Evolutionary conservation across 2,888 invertebrate species (phyloP).

Genomic region (Eupithecia vulgata): DNA sequence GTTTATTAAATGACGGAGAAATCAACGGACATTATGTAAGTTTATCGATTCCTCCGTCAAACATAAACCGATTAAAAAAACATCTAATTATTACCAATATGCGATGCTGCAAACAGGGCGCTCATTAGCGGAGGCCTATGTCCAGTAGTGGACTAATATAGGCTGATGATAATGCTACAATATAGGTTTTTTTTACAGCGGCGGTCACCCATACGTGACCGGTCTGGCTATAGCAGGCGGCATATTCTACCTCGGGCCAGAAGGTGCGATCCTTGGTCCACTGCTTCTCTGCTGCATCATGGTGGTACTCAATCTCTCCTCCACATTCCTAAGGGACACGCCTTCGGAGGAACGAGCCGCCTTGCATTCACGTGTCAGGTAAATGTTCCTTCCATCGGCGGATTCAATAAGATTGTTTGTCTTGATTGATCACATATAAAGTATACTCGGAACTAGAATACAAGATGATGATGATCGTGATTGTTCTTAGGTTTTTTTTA

Average conservation of each 20-base stretch:
- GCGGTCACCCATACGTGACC: conserved; percentile 98
- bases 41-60: too few species aligned
- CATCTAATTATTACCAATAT: too few species aligned
- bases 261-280: conserved; percentile 98
- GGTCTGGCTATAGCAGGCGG: conserved; percentile 99
- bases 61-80: too few species aligned
- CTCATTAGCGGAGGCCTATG: too few species aligned
- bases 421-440: not conserved
- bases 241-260: conserved; percentile 97
- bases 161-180: too few species aligned
- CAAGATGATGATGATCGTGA: too few species aligned
- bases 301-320: conserved; percentile 94
- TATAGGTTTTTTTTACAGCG: conserved; percentile 78
- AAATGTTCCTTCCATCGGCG: conserved; percentile 45
- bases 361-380: conserved; percentile 79
- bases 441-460: not conserved
- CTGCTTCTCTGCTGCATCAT: conserved; percentile 96
- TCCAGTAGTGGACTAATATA: too few species aligned
- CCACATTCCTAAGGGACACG: conserved; percentile 87
- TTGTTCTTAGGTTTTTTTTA: too few species aligned
- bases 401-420: not conserved
- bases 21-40: too few species aligned
- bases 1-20: too few species aligned
- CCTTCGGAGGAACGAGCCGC: conserved; percentile 85
- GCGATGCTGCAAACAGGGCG: too few species aligned